phyloP scores from a whole-genome alignment of 2,113 vertebrate species.

The Hyaena hyaena region DNA sequence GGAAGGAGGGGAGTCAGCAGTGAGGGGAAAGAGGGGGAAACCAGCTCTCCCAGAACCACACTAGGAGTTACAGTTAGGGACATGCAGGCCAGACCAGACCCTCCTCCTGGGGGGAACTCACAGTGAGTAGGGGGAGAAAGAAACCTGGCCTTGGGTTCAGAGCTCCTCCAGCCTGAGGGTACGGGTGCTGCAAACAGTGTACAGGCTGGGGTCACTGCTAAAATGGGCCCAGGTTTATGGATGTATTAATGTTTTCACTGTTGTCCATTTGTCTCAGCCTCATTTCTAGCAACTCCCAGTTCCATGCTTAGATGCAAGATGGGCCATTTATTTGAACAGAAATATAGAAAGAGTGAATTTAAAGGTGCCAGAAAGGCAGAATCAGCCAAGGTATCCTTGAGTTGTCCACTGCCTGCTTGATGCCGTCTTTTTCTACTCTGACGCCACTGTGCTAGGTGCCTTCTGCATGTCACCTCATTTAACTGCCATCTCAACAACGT shows the following conservation, averaged over 20 bases:
- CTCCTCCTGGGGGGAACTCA: background rate
- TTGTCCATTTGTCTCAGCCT: background rate
- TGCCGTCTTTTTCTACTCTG: background rate
- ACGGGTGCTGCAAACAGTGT: accelerated
- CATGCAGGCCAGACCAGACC: background rate
- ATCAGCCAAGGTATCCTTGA: background rate
- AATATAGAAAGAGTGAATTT: background rate
- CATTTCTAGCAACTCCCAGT: background rate
- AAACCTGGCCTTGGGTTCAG: accelerated
- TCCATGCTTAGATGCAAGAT: background rate
- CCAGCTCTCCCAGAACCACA: background rate
- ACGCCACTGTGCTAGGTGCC: background rate
- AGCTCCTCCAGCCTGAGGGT: background rate
- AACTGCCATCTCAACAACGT: background rate
- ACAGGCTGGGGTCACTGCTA: background rate
- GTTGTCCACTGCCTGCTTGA: background rate
- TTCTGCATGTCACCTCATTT: background rate
- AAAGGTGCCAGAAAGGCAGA: background rate
- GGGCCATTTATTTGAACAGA: background rate
- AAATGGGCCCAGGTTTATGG: background rate
- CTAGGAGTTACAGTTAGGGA: background rate
- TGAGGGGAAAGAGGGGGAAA: background rate
- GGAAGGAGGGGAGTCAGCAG: background rate
- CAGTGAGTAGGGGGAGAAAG: accelerated
- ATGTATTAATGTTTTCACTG: background rate